Percentiles rank a stretch among this genome's conserved stretches.
These are phyloP conservation scores for Theodoxus fluviatilis DNA, from an alignment of 2,888 invertebrate genomes.

Conservation along the genomic window DNA sequence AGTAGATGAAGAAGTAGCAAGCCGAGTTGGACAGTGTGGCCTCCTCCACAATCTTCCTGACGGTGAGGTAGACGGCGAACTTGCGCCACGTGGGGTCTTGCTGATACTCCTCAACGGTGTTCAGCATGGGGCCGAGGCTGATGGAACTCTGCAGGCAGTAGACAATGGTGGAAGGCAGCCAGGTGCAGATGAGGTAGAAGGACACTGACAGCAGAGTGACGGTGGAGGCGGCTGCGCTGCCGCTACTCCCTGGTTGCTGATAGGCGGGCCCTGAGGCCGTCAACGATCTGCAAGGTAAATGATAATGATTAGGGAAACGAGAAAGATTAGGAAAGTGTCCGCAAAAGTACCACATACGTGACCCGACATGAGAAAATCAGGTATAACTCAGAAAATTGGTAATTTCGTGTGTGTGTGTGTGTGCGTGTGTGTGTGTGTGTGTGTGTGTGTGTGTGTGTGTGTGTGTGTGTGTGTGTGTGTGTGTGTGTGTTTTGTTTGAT, in stretches of 20 bases:
- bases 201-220: slow-evolving; percentile 62
- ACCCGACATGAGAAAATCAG: too few relatives aligned
- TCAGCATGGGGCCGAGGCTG: slow-evolving; percentile 41
- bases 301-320: too few relatives aligned
- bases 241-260: slow-evolving; percentile 28
- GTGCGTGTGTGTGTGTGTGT: too few relatives aligned
- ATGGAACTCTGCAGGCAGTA: slow-evolving; percentile 52
- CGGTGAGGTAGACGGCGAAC: slow-evolving; percentile 53
- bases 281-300: too few relatives aligned
- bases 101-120: slow-evolving; percentile 39
- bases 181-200: slow-evolving; percentile 63
- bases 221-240: slow-evolving; percentile 58
- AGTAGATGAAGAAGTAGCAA: slow-evolving; percentile 64
- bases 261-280: too few relatives aligned
- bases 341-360: too few relatives aligned
- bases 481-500: too few relatives aligned
- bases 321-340: too few relatives aligned
- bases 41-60: slow-evolving; percentile 55
- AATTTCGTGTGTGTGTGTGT: too few relatives aligned
- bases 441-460: too few relatives aligned
- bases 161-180: slow-evolving; percentile 62
- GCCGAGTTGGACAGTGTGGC: slow-evolving; percentile 62
- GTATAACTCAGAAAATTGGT: too few relatives aligned
- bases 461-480: too few relatives aligned
- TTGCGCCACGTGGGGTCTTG: slow-evolving; percentile 54